Conservation (phyloP, 2,797 vertebrate species). For the Characodon lateralis region DNA sequence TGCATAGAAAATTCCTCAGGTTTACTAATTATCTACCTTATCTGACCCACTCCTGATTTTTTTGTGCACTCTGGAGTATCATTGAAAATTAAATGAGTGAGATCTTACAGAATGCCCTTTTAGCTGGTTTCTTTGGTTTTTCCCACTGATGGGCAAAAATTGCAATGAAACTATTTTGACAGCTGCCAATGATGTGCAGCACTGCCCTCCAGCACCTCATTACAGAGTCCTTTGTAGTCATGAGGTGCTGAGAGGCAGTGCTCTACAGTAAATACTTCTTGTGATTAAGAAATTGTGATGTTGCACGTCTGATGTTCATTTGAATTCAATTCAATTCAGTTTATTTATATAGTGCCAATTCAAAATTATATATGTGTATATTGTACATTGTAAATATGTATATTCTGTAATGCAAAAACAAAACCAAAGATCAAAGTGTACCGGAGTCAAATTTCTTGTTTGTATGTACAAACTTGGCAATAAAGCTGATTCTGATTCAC, state of each 20-base stretch:
- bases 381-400: too few relatives aligned
- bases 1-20: neutral
- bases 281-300: conserved; percentile 41
- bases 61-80: neutral
- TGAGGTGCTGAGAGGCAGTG: neutral
- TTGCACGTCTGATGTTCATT: conserved; percentile 9
- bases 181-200: conserved; percentile 32
- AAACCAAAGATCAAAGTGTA: too few relatives aligned
- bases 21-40: too few relatives aligned
- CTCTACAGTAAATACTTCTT: conserved; percentile 49
- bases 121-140: neutral
- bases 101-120: neutral
- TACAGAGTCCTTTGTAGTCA: conserved; percentile 13
- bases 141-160: neutral
- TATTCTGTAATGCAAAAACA: too few relatives aligned
- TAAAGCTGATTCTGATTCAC: too few relatives aligned
- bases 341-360: neutral
- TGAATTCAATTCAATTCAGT: neutral
- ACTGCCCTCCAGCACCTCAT: conserved; percentile 11
- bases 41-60: neutral
- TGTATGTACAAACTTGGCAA: too few relatives aligned
- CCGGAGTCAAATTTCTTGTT: too few relatives aligned
- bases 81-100: neutral
- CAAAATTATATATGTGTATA: too few relatives aligned
- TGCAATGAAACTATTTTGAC: conserved; percentile 16